Conservation (phyloP, 2,888 invertebrate species). For the Branchellion lobata region DNA sequence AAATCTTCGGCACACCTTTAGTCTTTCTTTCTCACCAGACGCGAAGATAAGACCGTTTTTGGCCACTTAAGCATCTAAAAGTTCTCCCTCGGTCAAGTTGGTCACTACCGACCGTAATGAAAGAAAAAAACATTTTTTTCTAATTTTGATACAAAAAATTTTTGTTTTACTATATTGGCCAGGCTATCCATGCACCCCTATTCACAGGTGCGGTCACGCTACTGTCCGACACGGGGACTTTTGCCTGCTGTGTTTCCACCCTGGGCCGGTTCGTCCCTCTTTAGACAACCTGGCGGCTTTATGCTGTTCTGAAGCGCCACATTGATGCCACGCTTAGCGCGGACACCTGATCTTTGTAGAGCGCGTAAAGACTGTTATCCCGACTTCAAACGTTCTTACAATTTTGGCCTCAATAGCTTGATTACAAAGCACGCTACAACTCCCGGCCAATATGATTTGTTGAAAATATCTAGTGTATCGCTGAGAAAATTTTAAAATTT, state of each 20-base stretch:
- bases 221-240: slow-evolving; percentile 97
- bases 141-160: slow-evolving; percentile 66
- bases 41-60: too few relatives aligned
- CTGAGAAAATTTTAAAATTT: too few relatives aligned
- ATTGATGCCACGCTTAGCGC: slow-evolving; percentile 94
- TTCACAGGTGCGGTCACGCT: slow-evolving; percentile 98
- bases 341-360: slow-evolving; percentile 82
- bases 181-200: slow-evolving; percentile 77
- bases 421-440: slow-evolving; percentile 96
- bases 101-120: too few relatives aligned
- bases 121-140: background rate
- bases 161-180: slow-evolving; percentile 76
- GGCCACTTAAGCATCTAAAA: too few relatives aligned
- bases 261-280: slow-evolving; percentile 97
- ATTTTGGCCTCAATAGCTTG: slow-evolving; percentile 89
- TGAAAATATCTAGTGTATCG: slow-evolving; percentile 7
- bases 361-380: slow-evolving; percentile 72
- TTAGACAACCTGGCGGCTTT: slow-evolving; percentile 85
- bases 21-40: too few relatives aligned
- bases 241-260: slow-evolving; percentile 99
- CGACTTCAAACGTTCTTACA: slow-evolving; percentile 88
- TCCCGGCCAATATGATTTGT: slow-evolving; percentile 70
- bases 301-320: slow-evolving; percentile 86
- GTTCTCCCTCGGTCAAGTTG: too few relatives aligned
- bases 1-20: too few relatives aligned